phyloP scores from a whole-genome alignment of 2,113 vertebrate species.

The Malaclemys terrapin region DNA sequence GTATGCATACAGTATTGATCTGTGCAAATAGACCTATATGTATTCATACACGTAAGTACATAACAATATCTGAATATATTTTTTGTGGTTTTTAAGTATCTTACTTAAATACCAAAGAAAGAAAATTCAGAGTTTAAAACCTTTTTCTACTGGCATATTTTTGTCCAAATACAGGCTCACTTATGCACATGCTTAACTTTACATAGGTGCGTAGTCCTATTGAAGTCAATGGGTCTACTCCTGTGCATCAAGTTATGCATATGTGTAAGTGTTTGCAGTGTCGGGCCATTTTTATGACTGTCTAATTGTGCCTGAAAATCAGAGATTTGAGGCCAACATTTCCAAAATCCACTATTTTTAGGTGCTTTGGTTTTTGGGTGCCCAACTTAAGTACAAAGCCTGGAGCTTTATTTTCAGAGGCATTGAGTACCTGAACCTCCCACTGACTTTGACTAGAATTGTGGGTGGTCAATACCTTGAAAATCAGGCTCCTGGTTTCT shows the following conservation, averaged over 20 bases:
- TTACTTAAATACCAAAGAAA: slow-evolving; percentile 34
- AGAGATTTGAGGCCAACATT: neutral
- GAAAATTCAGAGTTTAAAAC: neutral
- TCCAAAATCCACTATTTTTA: neutral
- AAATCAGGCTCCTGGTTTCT: slow-evolving; percentile 7
- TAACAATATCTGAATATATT: too few relatives aligned
- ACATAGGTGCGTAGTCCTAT: neutral
- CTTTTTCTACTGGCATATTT: slow-evolving; percentile 6
- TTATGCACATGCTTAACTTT: slow-evolving; percentile 20
- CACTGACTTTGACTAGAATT: neutral
- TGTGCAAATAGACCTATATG: slow-evolving; percentile 25
- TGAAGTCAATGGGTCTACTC: slow-evolving; percentile 34
- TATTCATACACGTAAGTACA: slow-evolving; percentile 69
- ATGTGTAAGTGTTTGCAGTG: neutral
- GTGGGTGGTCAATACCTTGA: neutral
- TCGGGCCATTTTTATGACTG: neutral
- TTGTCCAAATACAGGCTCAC: slow-evolving; percentile 17
- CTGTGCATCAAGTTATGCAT: slow-evolving; percentile 21
- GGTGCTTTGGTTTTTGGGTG: slow-evolving; percentile 10
- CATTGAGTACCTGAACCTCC: neutral
- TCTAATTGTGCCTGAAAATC: neutral
- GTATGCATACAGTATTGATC: slow-evolving; percentile 7
- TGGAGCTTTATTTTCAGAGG: neutral
- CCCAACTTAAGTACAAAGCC: neutral
- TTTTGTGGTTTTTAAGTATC: too few relatives aligned